Evolutionary conservation across 2,888 invertebrate genomes (phyloP), one percentile per base, ranked within the genome.

Genomic region (Oligia latruncula): DNA sequence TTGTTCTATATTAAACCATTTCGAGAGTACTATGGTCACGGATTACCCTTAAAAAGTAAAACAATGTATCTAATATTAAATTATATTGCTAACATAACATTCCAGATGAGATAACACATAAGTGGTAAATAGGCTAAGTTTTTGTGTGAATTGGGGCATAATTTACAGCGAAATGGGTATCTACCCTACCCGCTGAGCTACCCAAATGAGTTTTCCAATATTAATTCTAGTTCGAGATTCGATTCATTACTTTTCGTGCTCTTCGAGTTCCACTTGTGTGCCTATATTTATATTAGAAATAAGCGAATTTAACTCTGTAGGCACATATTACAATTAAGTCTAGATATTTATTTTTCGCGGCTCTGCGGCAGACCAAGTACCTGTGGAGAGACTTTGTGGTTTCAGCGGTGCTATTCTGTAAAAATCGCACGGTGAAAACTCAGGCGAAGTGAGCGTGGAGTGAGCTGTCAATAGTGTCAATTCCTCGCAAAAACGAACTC

Each of bases 121-220:
- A 85, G 82, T 76, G 78, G 40, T 43, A 72, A 80, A 82, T 78
- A 65, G 74, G 35, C 35, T n/a, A 81, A 78, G 87, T 85, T 87
- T 87, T 80, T 86, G 87, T 85, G 81, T 84, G 71, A 72, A 72
- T 52, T 74, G 60, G 66, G 64, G 71, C 68, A 67, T 58, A 85
- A 85, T 81, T 77, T 72, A 81, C 60, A 66, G 52, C 35, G 68
- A 72, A 74, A 81, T 82, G 82, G 81, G 74, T 82, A 66, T 49
- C 35, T 71, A 79, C 66, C 72, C 71, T 15, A 43, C 84, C 79
- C 58, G 3, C 13, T 2, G 49, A 55, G 29, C 5, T 72, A 67
- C 73, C 52, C 71, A 68, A 72, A 78, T 60, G 76, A 85, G 76
- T 86, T 82, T 77, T 79, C 87, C 87, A 76, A 85, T 86, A 86